Conservation (phyloP, 2,888 invertebrate genomes). For the Drosophila rubida region DNA sequence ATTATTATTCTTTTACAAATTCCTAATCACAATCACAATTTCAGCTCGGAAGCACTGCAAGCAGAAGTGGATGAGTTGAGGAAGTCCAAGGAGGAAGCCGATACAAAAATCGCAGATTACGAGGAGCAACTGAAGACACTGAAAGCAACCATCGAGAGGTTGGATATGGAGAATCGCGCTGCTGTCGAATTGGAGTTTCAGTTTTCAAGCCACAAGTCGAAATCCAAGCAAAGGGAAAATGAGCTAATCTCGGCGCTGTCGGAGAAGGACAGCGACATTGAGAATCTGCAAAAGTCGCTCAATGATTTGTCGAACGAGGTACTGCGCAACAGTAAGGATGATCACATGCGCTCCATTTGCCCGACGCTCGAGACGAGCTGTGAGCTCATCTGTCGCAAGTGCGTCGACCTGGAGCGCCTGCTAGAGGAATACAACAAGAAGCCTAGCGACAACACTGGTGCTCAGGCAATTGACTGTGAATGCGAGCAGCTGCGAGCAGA, state of each 20-base stretch:
- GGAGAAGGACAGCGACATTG: constrained; percentile 81
- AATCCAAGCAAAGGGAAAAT: constrained; percentile 86
- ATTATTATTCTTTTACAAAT: neutral
- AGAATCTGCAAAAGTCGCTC: constrained; percentile 62
- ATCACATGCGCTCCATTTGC: constrained; percentile 67
- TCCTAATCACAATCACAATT: constrained; percentile 16
- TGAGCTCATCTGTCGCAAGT: constrained; percentile 68
- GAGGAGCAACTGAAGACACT: constrained; percentile 82
- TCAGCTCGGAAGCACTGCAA: constrained; percentile 65
- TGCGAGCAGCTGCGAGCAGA: constrained; percentile 68
- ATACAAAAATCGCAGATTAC: constrained; percentile 85
- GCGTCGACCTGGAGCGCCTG: constrained; percentile 67
- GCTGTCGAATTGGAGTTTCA: constrained; percentile 85
- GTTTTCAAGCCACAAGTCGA: constrained; percentile 86
- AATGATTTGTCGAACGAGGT: constrained; percentile 59
- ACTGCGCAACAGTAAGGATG: constrained; percentile 72
- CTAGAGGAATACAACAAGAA: constrained; percentile 59
- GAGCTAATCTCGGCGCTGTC: constrained; percentile 86
- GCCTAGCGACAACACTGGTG: constrained; percentile 1
- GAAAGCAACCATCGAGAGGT: constrained; percentile 58
- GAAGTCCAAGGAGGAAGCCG: constrained; percentile 64
- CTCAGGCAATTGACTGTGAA: constrained; percentile 44
- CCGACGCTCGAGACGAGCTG: constrained; percentile 48
- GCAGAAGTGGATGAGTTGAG: constrained; percentile 51
- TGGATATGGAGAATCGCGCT: constrained; percentile 80